Evolutionary conservation across 2,797 vertebrate species (phyloP).

Genomic region (Bradypodion ventrale): DNA sequence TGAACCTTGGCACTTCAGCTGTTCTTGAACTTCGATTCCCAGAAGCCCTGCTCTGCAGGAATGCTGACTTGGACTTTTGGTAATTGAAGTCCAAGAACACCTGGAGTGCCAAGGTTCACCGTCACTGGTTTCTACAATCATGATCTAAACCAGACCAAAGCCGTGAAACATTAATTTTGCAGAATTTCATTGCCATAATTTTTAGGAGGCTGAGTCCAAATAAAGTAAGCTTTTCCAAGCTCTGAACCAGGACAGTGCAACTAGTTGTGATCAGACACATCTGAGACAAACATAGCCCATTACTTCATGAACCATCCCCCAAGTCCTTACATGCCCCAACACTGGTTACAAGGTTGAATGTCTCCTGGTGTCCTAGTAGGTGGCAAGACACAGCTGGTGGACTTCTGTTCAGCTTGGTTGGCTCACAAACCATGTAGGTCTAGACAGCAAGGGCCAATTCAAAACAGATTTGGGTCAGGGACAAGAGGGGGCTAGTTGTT

Average conservation of each 20-base stretch:
- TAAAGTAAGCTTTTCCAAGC: background rate
- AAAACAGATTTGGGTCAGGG: constrained; percentile 9
- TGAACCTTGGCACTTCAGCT: too few relatives aligned
- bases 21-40: too few relatives aligned
- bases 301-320: too few relatives aligned
- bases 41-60: too few relatives aligned
- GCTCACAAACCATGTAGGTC: background rate
- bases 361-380: background rate
- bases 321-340: background rate
- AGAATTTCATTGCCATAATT: background rate
- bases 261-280: background rate
- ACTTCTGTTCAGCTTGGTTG: background rate
- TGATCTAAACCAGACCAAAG: background rate
- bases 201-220: background rate
- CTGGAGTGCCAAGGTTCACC: too few relatives aligned
- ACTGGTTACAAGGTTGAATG: background rate
- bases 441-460: constrained; percentile 10
- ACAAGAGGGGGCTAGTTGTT: background rate
- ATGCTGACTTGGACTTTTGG: too few relatives aligned
- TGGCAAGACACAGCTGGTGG: background rate
- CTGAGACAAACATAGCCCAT: background rate
- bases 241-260: background rate
- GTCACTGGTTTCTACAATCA: background rate
- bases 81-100: too few relatives aligned
- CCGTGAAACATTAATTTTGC: background rate